Evolutionary conservation across 2,113 vertebrate genomes (phyloP).

Genomic region (Nipponia nippon): DNA sequence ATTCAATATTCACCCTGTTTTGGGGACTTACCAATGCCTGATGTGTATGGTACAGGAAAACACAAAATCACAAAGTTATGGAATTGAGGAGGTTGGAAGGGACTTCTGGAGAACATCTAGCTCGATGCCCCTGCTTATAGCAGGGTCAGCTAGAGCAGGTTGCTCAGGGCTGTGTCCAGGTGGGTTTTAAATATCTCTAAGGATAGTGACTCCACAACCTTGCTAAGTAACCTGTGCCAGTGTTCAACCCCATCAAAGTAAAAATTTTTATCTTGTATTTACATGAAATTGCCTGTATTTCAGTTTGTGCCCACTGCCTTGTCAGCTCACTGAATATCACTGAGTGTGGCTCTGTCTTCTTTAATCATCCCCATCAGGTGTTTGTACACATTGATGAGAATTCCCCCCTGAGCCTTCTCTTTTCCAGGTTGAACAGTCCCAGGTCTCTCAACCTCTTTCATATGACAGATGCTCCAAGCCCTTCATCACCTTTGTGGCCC

Average conservation of each 20-base stretch:
- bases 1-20: background rate
- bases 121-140: background rate
- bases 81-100: background rate
- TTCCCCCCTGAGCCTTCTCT: background rate
- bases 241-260: background rate
- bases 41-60: background rate
- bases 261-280: background rate
- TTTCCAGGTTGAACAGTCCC: background rate
- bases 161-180: background rate
- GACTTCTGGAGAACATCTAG: background rate
- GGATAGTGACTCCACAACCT: too few species aligned
- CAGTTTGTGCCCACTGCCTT: background rate
- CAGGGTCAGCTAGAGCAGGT: background rate
- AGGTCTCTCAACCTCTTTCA: background rate
- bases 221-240: background rate
- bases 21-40: background rate
- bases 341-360: background rate
- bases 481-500: background rate
- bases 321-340: background rate
- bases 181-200: background rate
- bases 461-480: background rate
- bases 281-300: background rate
- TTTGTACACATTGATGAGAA: background rate
- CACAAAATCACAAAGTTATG: background rate
- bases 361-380: background rate